Evolutionary conservation across 2,797 vertebrate genomes (phyloP).

Genomic region (Gallinago nigripennis): DNA sequence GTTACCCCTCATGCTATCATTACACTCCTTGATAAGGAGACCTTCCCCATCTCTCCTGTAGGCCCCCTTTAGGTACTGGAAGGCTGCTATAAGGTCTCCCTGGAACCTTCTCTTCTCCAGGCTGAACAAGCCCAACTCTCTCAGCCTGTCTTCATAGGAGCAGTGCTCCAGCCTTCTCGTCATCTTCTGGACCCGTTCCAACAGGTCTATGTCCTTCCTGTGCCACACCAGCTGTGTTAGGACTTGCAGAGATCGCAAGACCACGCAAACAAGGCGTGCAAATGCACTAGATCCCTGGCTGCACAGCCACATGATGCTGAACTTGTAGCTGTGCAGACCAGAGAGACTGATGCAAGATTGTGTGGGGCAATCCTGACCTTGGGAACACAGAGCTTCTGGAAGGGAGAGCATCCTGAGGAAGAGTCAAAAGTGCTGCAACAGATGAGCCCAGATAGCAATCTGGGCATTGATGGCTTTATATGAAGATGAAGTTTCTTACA

Average conservation of each 20-base stretch:
- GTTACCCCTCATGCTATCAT: too few relatives aligned
- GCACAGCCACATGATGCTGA: accelerated
- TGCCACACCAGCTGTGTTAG: too few relatives aligned
- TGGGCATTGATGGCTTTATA: not conserved
- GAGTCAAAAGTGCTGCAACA: not conserved
- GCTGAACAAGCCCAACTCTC: too few relatives aligned
- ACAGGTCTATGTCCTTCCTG: too few relatives aligned
- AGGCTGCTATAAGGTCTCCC: too few relatives aligned
- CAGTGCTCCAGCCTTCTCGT: too few relatives aligned
- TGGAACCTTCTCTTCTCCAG: too few relatives aligned
- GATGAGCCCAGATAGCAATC: not conserved
- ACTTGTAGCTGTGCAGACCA: not conserved
- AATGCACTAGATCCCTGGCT: not conserved
- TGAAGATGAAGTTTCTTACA: not conserved
- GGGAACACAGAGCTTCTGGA: not conserved
- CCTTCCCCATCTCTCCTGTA: too few relatives aligned
- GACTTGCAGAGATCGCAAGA: not conserved
- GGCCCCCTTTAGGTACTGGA: too few relatives aligned
- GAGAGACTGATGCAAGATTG: not conserved
- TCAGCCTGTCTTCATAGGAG: too few relatives aligned
- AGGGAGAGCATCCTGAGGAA: not conserved
- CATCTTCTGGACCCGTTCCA: too few relatives aligned
- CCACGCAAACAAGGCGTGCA: accelerated
- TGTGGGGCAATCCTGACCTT: accelerated
- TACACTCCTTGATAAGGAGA: too few relatives aligned